Percentiles rank a stretch among this genome's conserved stretches.
phyloP scores from a whole-genome alignment of 2,888 invertebrate species.

The Aporophyla lueneburgensis region DNA sequence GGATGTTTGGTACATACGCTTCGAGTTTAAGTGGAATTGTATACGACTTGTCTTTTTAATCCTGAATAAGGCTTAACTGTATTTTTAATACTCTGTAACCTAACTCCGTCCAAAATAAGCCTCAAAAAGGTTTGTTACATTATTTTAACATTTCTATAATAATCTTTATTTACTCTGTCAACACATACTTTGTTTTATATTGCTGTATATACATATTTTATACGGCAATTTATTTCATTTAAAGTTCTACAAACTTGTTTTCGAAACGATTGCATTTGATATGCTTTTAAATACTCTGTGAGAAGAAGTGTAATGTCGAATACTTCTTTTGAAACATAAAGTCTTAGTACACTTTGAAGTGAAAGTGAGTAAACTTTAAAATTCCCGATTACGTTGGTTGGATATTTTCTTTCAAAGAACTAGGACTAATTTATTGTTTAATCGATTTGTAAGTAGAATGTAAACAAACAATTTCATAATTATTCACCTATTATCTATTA shows the following conservation, averaged over 20 bases:
- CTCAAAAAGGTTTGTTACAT: conserved; percentile 39
- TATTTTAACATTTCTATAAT: conserved; percentile 26
- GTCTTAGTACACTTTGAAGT: conserved; percentile 3
- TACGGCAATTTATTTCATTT: conserved; percentile 11
- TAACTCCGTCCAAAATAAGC: conserved; percentile 58
- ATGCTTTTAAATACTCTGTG: conserved; percentile 36
- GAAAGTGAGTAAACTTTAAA: conserved; percentile 41
- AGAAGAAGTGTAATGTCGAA: conserved; percentile 38
- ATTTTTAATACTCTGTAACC: conserved; percentile 42
- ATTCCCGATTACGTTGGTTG: not conserved
- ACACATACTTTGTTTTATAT: conserved; percentile 1
- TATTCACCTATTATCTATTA: not conserved
- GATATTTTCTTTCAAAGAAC: conserved; percentile 8
- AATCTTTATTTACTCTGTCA: conserved; percentile 28
- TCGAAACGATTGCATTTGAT: conserved; percentile 39
- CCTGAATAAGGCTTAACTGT: conserved; percentile 36
- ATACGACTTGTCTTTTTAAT: conserved; percentile 51
- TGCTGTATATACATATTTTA: not conserved
- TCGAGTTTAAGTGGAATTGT: conserved; percentile 46
- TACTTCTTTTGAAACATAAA: conserved; percentile 33
- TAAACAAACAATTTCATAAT: not conserved
- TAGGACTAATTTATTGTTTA: conserved; percentile 10
- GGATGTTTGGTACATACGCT: conserved; percentile 46
- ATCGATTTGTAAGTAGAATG: not conserved
- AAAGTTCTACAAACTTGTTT: conserved; percentile 26